Percentiles rank a stretch among this genome's conserved stretches.
phyloP scores from a whole-genome alignment of 2,888 invertebrate species.

The Eueremaeus valkanovi region DNA sequence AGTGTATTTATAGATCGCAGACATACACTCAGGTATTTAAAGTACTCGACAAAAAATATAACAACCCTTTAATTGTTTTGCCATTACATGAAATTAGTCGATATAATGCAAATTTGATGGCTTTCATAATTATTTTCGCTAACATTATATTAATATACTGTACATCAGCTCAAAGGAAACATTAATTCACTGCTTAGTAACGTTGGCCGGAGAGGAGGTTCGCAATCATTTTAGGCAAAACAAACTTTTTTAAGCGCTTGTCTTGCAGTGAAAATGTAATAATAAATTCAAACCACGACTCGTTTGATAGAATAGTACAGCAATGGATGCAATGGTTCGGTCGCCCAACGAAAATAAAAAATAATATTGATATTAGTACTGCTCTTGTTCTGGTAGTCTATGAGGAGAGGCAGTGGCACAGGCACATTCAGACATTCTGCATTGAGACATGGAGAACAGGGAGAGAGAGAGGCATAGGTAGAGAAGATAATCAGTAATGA shows the following conservation, averaged over 20 bases:
- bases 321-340: neutral
- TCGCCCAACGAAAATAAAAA: neutral
- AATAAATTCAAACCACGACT: slow-evolving; percentile 33
- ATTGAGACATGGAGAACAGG: neutral
- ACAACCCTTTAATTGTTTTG: slow-evolving; percentile 34
- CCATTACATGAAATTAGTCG: slow-evolving; percentile 18
- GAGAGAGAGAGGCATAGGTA: slow-evolving; percentile 3
- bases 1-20: neutral
- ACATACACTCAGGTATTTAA: neutral
- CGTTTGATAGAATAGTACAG: neutral
- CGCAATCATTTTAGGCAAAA: slow-evolving; percentile 12
- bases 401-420: neutral
- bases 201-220: slow-evolving; percentile 22
- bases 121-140: slow-evolving; percentile 32
- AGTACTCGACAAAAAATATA: neutral
- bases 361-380: neutral
- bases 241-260: slow-evolving; percentile 25
- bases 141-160: slow-evolving; percentile 26
- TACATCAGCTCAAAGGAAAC: slow-evolving; percentile 29
- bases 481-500: too few relatives aligned
- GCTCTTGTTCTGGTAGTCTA: neutral
- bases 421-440: neutral
- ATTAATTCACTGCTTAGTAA: slow-evolving; percentile 34
- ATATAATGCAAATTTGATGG: slow-evolving; percentile 34
- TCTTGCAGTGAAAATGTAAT: slow-evolving; percentile 21